Percentiles rank a stretch among this genome's conserved stretches.
phyloP scores from a whole-genome alignment of 2,113 vertebrate species.

The Hippocampus guttulatus region DNA sequence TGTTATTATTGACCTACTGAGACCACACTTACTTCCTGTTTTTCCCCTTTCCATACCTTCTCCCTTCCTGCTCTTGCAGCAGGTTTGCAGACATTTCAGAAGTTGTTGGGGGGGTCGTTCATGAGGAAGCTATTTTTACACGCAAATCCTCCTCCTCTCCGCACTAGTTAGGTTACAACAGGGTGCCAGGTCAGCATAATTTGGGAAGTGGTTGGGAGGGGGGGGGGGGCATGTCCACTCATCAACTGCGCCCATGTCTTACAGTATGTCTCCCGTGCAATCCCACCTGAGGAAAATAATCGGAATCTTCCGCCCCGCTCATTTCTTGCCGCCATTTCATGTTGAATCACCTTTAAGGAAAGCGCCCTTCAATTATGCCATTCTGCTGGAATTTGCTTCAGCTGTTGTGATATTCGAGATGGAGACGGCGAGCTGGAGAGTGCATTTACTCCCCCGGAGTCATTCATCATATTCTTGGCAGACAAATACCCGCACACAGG shows the following conservation, averaged over 20 bases:
- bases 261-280: neutral
- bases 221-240: no score
- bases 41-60: neutral
- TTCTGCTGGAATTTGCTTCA: constrained; percentile 61
- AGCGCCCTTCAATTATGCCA: constrained; percentile 68
- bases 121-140: neutral
- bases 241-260: neutral
- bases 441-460: constrained; percentile 40
- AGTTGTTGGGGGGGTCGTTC: neutral
- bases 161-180: no score
- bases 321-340: constrained; percentile 33
- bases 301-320: constrained; percentile 19
- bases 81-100: neutral
- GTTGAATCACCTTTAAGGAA: constrained; percentile 52
- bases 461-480: constrained; percentile 60
- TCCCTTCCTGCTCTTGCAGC: neutral
- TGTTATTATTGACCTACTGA: neutral
- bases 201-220: no score
- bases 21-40: neutral
- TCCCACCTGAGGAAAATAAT: constrained; percentile 2
- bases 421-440: constrained; percentile 23
- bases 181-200: no score
- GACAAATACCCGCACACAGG: constrained; percentile 13
- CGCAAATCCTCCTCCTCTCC: neutral
- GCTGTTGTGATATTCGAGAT: constrained; percentile 33